Conservation (phyloP, 1,140 invertebrate species). For the Paraescarpia echinospica region DNA sequence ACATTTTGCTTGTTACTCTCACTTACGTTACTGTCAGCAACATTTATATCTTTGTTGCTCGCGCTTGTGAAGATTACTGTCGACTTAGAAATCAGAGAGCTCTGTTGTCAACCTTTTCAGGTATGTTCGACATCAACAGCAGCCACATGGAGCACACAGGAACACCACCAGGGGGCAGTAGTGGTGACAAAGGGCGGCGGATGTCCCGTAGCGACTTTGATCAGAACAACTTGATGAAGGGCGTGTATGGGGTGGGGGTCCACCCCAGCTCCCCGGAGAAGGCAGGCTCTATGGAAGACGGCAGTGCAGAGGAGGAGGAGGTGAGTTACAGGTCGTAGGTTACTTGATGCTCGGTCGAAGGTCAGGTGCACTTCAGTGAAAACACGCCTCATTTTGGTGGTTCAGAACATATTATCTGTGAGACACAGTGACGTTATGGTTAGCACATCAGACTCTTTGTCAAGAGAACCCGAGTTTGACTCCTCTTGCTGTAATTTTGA, state of each 20-base stretch:
- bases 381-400: no score
- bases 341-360: no score
- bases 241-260: slow-evolving; percentile 40
- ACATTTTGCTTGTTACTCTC: not conserved
- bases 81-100: not conserved
- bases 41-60: not conserved
- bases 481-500: not conserved
- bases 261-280: slow-evolving; percentile 41
- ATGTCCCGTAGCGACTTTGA: slow-evolving; percentile 1
- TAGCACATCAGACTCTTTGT: no score
- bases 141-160: not conserved
- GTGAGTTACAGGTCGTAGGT: no score
- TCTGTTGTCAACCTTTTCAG: not conserved
- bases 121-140: not conserved
- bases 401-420: no score
- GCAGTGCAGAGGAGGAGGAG: slow-evolving; percentile 40
- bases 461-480: no score
- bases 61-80: not conserved
- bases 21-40: not conserved
- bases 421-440: no score
- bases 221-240: slow-evolving; percentile 28
- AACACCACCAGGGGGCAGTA: not conserved
- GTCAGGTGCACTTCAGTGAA: no score
- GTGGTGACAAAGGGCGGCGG: not conserved
- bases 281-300: slow-evolving; percentile 30